A percentile compares a stretch with the other conserved stretches of the same genome.
These are phyloP conservation scores for Dissostichus mawsoni DNA, from an alignment of 2,113 vertebrate genomes.

Conservation along the genomic window DNA sequence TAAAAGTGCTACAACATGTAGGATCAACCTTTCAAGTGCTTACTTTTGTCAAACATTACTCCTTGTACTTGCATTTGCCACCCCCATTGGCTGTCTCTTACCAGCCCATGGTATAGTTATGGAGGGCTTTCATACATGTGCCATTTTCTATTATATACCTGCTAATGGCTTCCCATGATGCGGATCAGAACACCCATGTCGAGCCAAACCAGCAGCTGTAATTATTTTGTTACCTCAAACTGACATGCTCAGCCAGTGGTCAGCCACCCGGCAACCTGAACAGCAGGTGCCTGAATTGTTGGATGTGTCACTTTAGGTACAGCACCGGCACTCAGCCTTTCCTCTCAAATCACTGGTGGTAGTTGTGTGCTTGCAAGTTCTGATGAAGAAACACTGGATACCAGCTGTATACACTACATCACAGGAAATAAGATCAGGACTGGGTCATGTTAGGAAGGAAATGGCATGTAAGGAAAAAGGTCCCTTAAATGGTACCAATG, in stretches of 20 bases:
- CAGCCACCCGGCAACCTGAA: slow-evolving; percentile 12
- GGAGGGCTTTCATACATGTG: background rate
- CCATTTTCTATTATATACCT: slow-evolving; percentile 13
- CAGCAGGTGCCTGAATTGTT: slow-evolving; percentile 12
- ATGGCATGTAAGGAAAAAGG: background rate
- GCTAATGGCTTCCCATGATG: slow-evolving; percentile 31
- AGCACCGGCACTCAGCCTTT: background rate
- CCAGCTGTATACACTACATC: background rate
- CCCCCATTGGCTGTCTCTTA: too few relatives aligned
- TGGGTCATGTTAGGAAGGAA: background rate
- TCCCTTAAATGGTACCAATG: background rate
- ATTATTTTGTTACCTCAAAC: slow-evolving; percentile 36
- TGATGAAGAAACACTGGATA: background rate
- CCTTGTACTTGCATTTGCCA: too few relatives aligned
- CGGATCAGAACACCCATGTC: slow-evolving; percentile 22
- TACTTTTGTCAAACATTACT: too few relatives aligned
- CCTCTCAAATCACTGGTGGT: background rate
- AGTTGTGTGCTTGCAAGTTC: background rate
- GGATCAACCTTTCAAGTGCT: too few relatives aligned
- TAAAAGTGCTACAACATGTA: too few relatives aligned
- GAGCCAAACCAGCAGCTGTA: slow-evolving; percentile 4
- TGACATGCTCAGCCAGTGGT: slow-evolving; percentile 17
- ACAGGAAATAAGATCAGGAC: background rate
- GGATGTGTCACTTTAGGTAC: background rate
- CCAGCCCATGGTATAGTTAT: too few relatives aligned